Evolutionary conservation across 2,888 invertebrate genomes (phyloP).

Genomic region (Heteromurus nitidus): DNA sequence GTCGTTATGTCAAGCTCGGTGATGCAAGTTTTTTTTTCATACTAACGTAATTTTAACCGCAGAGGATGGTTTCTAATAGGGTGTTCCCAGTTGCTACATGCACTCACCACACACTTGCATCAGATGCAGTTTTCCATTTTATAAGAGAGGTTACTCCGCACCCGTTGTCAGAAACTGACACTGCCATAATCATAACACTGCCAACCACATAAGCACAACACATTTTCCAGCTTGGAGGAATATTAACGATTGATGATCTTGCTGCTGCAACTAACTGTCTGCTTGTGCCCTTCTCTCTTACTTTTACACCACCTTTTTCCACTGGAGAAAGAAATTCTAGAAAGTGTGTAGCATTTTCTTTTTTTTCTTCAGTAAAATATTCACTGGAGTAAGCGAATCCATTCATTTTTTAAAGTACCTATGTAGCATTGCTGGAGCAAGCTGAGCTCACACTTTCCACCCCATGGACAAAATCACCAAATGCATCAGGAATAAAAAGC

Average conservation of each 20-base stretch:
- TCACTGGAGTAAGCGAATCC: constrained; percentile 27
- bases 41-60: constrained; percentile 40
- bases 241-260: constrained; percentile 59
- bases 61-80: constrained; percentile 23
- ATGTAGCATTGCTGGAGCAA: no score
- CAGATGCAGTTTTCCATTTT: constrained; percentile 1
- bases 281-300: no score
- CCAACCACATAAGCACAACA: constrained; percentile 43
- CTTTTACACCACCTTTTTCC: not conserved
- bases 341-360: not conserved
- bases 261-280: constrained; percentile 10
- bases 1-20: constrained; percentile 50
- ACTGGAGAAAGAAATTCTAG: not conserved
- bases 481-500: constrained; percentile 36
- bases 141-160: not conserved
- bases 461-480: constrained; percentile 32
- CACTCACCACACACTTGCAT: constrained; percentile 22
- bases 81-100: constrained; percentile 5
- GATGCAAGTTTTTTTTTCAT: constrained; percentile 13
- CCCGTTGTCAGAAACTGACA: constrained; percentile 41
- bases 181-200: constrained; percentile 54
- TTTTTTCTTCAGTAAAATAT: constrained; percentile 35
- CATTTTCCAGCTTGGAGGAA: constrained; percentile 26
- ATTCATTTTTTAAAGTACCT: constrained; percentile 50
- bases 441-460: constrained; percentile 24